These are phyloP conservation scores for Lordiphosa fenestrarum DNA, from an alignment of 2,888 invertebrate species.

Conservation along the genomic window DNA sequence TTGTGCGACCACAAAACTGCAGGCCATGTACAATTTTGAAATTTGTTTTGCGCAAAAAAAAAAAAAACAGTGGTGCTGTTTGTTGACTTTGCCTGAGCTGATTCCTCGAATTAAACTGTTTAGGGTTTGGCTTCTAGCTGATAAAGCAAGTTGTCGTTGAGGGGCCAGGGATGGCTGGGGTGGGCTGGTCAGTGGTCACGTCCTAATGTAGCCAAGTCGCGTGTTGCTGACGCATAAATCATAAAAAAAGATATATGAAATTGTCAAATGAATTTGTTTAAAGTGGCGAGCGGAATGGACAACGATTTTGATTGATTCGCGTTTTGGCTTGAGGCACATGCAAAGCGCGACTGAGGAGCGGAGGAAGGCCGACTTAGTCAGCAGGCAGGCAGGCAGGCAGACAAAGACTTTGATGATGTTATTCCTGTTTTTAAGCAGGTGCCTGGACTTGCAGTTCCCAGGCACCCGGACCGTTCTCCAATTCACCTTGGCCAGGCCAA, in stretches of 20 bases:
- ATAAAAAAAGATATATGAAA: constrained; percentile 40
- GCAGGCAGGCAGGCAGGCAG: constrained; percentile 18
- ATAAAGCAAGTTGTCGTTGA: constrained; percentile 34
- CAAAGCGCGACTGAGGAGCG: constrained; percentile 53
- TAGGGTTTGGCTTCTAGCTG: constrained; percentile 25
- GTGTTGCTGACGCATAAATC: constrained; percentile 70
- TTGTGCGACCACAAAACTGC: constrained; percentile 57
- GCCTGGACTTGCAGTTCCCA: constrained; percentile 25
- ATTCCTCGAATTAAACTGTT: constrained; percentile 49
- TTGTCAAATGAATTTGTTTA: constrained; percentile 73
- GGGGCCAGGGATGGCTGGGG: no score
- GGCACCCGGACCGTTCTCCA: constrained; percentile 13
- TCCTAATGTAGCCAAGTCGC: constrained; percentile 51
- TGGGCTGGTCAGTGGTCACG: constrained; percentile 23
- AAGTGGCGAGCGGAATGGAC: constrained; percentile 62
- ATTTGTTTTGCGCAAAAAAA: constrained; percentile 49
- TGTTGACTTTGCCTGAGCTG: constrained; percentile 35
- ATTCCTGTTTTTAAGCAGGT: constrained; percentile 48
- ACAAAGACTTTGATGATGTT: constrained; percentile 33
- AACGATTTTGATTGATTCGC: constrained; percentile 60
- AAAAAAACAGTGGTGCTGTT: constrained; percentile 32
- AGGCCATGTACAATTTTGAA: constrained; percentile 51
- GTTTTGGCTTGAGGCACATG: constrained; percentile 52
- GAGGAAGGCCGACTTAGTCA: constrained; percentile 16
- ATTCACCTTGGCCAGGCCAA: constrained; percentile 31